Percentiles rank a stretch among this genome's conserved stretches.
Conservation (phyloP, 2,888 invertebrate species). For the Aphrophora alni region DNA sequence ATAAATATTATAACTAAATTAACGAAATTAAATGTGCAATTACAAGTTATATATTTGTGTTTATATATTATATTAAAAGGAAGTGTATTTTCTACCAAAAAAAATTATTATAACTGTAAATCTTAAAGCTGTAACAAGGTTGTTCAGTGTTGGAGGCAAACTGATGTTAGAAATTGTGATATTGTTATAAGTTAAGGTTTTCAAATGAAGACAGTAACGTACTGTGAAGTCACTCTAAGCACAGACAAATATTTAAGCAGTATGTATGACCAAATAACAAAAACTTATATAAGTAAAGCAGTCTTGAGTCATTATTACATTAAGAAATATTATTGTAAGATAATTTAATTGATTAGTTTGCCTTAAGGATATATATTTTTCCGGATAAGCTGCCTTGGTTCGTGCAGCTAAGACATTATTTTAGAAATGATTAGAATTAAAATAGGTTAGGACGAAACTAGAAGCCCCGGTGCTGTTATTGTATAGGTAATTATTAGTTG, state of each 20-base stretch:
- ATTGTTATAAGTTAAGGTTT: constrained; percentile 2
- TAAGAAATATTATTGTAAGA: not conserved
- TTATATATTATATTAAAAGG: too few relatives aligned
- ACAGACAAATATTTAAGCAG: not conserved
- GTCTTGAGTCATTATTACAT: not conserved
- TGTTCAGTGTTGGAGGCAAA: not conserved
- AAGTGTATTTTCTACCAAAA: too few relatives aligned
- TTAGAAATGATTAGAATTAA: not conserved
- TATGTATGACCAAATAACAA: not conserved
- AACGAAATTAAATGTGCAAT: too few relatives aligned
- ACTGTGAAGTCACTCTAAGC: not conserved
- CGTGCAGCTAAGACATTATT: not conserved
- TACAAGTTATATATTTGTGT: too few relatives aligned
- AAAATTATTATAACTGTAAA: too few relatives aligned
- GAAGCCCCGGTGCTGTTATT: not conserved
- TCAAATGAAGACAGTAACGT: not conserved
- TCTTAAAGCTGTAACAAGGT: not conserved
- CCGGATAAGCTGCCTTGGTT: not conserved
- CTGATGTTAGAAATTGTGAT: not conserved
- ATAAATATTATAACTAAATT: too few relatives aligned
- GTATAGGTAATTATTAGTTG: not conserved
- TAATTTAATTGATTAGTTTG: not conserved
- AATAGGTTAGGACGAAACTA: not conserved
- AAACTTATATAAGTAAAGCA: not conserved
- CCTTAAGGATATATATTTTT: not conserved